Base-by-base conservation (phyloP, 2,113 vertebrate species). In the Gambusia holbrooki region DNA sequence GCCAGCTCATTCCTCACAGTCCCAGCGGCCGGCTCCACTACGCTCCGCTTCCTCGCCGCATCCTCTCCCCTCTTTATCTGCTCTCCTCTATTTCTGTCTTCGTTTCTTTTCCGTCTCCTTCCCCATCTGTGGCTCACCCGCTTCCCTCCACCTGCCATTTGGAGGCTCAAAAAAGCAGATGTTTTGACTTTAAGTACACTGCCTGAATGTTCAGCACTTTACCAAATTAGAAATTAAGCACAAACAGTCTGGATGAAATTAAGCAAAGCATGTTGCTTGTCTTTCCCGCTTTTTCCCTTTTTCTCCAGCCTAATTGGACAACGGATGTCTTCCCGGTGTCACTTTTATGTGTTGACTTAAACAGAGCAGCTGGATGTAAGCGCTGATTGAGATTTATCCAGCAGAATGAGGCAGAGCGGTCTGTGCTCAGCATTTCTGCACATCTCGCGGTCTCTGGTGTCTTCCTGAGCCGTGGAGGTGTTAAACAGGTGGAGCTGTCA, bases 1-100 rank as follows among this genome's bases (percentile, higher is more conserved):
- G 82, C 82, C 87, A 83, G 88, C 92, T 92, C 91, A 90, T 90
- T 87, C 88, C 85, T 91, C 92, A 90, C 81, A 66, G 84, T 92
- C 90, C 90, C 91, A 85, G 79, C 83, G 91, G 84, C 89, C 85
- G 84, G 82, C 80, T 89, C 79, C 66, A 88, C 84, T 87, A 86
- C 87, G 79, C 87, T 90, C 83, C 22, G 71, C 87, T 86, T 84
- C 84, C 83, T 89, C 85, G 69, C 90, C 86, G 35, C 79, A 81
- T 86, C 87, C 76, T 90, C 84, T 82, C 74, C 81, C 74, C 66
- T 78, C 81, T 87, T 80, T 84, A 87, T 90, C 84, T 79, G 84
- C 83, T 80, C 69, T 82, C 87, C 85, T 85, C 87, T 85, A 73
- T 89, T 87, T 88, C 84, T 81, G 75, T 80, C 84, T 80, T 71